Evolutionary conservation across 2,888 invertebrate species (phyloP).

Genomic region (Falcaria lacertinaria): DNA sequence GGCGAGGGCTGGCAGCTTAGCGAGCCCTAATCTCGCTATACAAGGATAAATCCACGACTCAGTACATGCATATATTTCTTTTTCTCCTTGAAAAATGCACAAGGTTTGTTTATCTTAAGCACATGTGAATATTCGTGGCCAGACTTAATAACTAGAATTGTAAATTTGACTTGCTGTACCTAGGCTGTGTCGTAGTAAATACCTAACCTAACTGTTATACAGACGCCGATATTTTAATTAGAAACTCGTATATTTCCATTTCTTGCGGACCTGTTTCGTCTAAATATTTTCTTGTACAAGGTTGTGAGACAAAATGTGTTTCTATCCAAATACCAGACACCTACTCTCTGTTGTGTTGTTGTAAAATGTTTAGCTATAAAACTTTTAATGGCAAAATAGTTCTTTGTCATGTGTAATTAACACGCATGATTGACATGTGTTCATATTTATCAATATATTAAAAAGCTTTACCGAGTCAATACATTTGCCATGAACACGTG

Average conservation of each 20-base stretch:
- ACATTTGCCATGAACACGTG: no score
- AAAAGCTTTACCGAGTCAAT: no score
- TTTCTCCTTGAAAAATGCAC: conserved; percentile 31
- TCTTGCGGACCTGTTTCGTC: not conserved
- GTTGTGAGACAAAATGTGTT: not conserved
- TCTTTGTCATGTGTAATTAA: no score
- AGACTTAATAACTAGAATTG: conserved; percentile 33
- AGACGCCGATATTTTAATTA: not conserved
- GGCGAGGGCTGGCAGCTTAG: conserved; percentile 38
- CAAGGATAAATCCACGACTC: conserved; percentile 35
- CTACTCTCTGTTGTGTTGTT: no score
- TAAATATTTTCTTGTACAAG: not conserved
- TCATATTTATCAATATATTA: no score
- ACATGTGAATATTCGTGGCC: conserved; percentile 28
- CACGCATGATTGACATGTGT: no score
- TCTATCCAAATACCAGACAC: no score
- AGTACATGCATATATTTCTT: conserved; percentile 31
- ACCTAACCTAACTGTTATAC: not conserved
- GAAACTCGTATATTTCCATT: conserved; percentile 10
- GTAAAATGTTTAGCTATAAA: no score
- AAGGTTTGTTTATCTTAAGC: conserved; percentile 30
- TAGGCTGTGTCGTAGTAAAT: not conserved
- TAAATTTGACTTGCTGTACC: not conserved
- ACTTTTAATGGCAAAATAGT: no score
- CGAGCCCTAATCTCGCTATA: conserved; percentile 44